Conservation (phyloP, 2,797 vertebrate genomes). For the Momotus momota region DNA sequence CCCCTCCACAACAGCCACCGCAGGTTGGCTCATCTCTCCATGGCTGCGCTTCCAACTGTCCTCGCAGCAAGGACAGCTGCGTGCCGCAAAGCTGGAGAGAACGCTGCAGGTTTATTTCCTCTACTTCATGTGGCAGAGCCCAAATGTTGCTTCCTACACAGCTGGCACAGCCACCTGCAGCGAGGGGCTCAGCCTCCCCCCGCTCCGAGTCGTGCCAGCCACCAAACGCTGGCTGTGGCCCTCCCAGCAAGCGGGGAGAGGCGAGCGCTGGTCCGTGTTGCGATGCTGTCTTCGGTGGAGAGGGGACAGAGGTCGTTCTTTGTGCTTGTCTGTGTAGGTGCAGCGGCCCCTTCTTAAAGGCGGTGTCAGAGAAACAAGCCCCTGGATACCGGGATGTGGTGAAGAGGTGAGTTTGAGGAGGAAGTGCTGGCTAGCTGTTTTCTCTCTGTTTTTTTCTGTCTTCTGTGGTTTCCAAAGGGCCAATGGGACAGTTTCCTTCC, state of each 20-base stretch:
- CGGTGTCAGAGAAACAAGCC: slow-evolving; percentile 93
- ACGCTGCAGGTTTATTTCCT: slow-evolving; percentile 19
- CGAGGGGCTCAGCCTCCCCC: not conserved
- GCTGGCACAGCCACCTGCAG: slow-evolving; percentile 1
- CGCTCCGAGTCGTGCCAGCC: not conserved
- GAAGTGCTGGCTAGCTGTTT: not conserved
- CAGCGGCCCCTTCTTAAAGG: slow-evolving; percentile 88
- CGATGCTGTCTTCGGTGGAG: not conserved
- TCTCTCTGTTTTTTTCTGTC: not conserved
- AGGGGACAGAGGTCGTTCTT: not conserved
- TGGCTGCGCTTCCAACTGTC: not conserved
- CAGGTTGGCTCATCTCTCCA: not conserved
- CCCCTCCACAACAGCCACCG: not conserved
- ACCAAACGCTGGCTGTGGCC: not conserved
- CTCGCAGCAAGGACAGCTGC: not conserved
- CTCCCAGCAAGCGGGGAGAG: not conserved
- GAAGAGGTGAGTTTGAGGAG: slow-evolving; percentile 86
- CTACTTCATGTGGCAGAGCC: not conserved
- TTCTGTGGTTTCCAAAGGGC: not conserved
- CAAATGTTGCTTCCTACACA: slow-evolving; percentile 52
- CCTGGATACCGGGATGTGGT: slow-evolving; percentile 95
- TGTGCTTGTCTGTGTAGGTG: slow-evolving; percentile 72
- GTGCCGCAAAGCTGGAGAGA: not conserved
- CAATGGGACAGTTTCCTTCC: not conserved
- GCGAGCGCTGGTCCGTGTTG: not conserved